A percentile compares a stretch with the other conserved stretches of the same genome.
phyloP scores from a whole-genome alignment of 2,888 invertebrate species.

The Andrena marginata region DNA sequence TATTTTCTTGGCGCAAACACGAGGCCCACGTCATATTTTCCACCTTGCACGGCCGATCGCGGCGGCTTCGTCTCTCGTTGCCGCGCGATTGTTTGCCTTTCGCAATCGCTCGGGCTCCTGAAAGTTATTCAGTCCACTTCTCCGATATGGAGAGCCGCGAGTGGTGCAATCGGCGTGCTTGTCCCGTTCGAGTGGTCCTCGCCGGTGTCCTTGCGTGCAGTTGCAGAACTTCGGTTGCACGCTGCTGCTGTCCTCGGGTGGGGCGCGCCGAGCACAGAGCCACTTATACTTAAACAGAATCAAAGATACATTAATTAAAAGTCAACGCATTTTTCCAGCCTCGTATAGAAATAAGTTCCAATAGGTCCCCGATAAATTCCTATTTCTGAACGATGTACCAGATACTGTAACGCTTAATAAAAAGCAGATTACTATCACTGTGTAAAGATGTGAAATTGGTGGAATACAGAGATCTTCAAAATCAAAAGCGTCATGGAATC shows the following conservation, averaged over 20 bases:
- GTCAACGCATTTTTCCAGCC: neutral
- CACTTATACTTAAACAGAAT: neutral
- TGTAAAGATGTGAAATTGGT: too few relatives aligned
- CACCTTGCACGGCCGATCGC: slow-evolving; percentile 58
- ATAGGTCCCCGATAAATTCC: too few relatives aligned
- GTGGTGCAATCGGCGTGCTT: slow-evolving; percentile 75
- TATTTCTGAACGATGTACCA: too few relatives aligned
- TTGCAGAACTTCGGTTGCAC: slow-evolving; percentile 12
- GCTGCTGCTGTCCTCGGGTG: neutral
- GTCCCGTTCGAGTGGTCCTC: slow-evolving; percentile 77
- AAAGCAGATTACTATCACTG: too few relatives aligned
- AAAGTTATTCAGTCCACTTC: slow-evolving; percentile 76
- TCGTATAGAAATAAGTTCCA: too few relatives aligned
- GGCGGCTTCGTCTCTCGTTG: slow-evolving; percentile 22
- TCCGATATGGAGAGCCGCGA: slow-evolving; percentile 71
- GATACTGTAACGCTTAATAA: too few relatives aligned
- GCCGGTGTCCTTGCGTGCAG: slow-evolving; percentile 45
- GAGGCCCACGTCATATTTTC: slow-evolving; percentile 14
- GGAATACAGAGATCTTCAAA: too few relatives aligned
- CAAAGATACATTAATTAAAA: neutral
- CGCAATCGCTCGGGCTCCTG: slow-evolving; percentile 76
- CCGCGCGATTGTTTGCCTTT: slow-evolving; percentile 81
- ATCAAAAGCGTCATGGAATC: too few relatives aligned
- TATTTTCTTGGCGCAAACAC: slow-evolving; percentile 18
- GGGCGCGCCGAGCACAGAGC: neutral